Percentiles rank a stretch among this genome's conserved stretches.
Conservation (phyloP, 2,888 invertebrate genomes). For the Rotaria socialis region DNA sequence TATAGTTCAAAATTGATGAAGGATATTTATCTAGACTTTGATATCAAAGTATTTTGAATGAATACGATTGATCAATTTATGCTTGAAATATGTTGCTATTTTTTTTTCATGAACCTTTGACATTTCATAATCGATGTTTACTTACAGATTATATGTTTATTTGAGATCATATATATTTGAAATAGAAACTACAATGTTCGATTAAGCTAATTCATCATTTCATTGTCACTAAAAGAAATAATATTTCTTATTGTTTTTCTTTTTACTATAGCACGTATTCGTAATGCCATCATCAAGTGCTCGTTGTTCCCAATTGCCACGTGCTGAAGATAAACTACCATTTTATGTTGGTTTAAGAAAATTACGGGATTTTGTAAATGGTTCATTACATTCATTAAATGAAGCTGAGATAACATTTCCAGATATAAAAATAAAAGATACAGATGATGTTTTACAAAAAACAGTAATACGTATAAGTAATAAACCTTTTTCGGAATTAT, state of each 20-base stretch:
- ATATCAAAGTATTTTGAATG: too few relatives aligned
- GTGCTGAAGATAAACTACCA: slow-evolving; percentile 93
- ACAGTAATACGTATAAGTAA: slow-evolving; percentile 31
- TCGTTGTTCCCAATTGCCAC: slow-evolving; percentile 89
- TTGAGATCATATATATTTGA: too few relatives aligned
- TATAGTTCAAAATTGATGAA: too few relatives aligned
- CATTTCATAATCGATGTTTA: too few relatives aligned
- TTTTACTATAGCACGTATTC: slow-evolving; percentile 79
- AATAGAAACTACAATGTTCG: too few relatives aligned
- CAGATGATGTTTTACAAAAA: slow-evolving; percentile 28
- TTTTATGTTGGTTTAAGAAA: slow-evolving; percentile 91
- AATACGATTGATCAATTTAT: too few relatives aligned
- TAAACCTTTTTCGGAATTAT: background rate
- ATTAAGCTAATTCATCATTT: too few relatives aligned
- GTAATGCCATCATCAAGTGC: slow-evolving; percentile 98
- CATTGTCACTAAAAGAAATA: too few relatives aligned
- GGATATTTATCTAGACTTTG: too few relatives aligned
- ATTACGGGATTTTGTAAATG: slow-evolving; percentile 86
- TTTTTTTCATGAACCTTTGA: too few relatives aligned
- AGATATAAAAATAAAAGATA: slow-evolving; percentile 48
- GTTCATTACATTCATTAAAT: slow-evolving; percentile 62
- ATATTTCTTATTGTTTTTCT: slow-evolving; percentile 34
- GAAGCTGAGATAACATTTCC: slow-evolving; percentile 58
- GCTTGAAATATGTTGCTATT: too few relatives aligned
- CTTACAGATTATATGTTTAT: too few relatives aligned